phyloP scores from a whole-genome alignment of 2,888 invertebrate genomes.

The Agrochola lota region DNA sequence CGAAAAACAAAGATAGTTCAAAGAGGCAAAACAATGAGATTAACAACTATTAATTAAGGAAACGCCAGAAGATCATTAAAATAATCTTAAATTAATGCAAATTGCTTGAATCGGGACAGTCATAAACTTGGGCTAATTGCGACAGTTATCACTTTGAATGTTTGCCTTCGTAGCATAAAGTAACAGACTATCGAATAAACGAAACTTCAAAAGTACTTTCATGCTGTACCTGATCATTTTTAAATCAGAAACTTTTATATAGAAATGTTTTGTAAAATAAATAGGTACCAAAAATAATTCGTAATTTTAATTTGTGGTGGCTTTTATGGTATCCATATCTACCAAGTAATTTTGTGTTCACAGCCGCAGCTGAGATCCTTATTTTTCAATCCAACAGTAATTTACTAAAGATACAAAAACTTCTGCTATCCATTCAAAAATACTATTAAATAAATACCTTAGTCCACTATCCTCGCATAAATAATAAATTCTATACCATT shows the following conservation, averaged over 20 bases:
- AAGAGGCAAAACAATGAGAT: conserved; percentile 11
- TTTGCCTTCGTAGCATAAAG: not conserved
- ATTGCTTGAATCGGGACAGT: conserved; percentile 14
- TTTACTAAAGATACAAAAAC: not conserved
- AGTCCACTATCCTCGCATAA: not conserved
- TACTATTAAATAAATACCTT: no score
- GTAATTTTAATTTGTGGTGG: not conserved
- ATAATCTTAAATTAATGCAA: conserved; percentile 8
- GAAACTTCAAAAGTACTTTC: conserved; percentile 11
- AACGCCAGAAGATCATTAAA: conserved; percentile 4
- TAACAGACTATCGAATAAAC: conserved; percentile 9
- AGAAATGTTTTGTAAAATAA: not conserved
- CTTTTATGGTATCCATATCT: not conserved
- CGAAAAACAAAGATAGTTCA: not conserved
- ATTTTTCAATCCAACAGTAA: not conserved
- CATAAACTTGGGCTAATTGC: conserved; percentile 28
- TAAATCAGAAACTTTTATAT: not conserved
- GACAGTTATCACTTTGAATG: conserved; percentile 4
- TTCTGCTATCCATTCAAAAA: not conserved
- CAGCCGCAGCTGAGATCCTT: not conserved
- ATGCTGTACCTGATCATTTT: not conserved
- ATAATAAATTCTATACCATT: not conserved
- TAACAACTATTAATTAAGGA: conserved; percentile 25
- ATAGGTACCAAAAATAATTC: not conserved
- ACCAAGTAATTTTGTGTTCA: not conserved